These are phyloP conservation scores for Cyclopterus lumpus DNA, from an alignment of 2,797 vertebrate species.

Conservation along the genomic window DNA sequence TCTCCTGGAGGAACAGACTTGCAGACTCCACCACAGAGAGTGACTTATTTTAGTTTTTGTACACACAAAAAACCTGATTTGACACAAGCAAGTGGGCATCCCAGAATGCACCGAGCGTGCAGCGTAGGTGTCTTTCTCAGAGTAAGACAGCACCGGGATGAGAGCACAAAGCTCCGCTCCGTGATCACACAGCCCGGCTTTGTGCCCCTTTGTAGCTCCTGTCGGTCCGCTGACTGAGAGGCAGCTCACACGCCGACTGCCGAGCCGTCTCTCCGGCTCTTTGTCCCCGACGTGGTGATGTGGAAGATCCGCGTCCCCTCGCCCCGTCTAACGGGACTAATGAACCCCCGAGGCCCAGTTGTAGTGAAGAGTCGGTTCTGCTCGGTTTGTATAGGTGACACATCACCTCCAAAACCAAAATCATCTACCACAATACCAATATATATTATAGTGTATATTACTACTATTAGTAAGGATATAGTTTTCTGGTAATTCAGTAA, in stretches of 20 bases:
- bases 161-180: slow-evolving; percentile 71
- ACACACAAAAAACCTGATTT: slow-evolving; percentile 4
- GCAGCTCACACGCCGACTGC: slow-evolving; percentile 52
- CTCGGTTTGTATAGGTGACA: slow-evolving; percentile 16
- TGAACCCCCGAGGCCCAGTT: slow-evolving; percentile 57
- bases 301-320: slow-evolving; percentile 59
- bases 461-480: no score
- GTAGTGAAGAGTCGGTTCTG: neutral
- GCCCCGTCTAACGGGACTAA: slow-evolving; percentile 44
- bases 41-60: neutral
- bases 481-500: no score
- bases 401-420: neutral
- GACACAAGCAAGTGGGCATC: slow-evolving; percentile 40
- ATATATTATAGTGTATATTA: no score
- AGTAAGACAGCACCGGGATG: slow-evolving; percentile 49
- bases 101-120: slow-evolving; percentile 45
- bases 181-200: slow-evolving; percentile 65
- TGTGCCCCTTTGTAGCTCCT: no score
- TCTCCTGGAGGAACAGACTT: slow-evolving; percentile 16
- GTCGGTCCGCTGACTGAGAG: slow-evolving; percentile 57
- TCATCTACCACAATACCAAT: neutral
- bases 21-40: slow-evolving; percentile 11
- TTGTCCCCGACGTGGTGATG: slow-evolving; percentile 61
- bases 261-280: slow-evolving; percentile 48
- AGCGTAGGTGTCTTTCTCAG: slow-evolving; percentile 46